Evolutionary conservation across 2,888 invertebrate genomes (phyloP), one percentile per base, ranked within the genome.

Genomic region (Cremastobaeus sp.): DNA sequence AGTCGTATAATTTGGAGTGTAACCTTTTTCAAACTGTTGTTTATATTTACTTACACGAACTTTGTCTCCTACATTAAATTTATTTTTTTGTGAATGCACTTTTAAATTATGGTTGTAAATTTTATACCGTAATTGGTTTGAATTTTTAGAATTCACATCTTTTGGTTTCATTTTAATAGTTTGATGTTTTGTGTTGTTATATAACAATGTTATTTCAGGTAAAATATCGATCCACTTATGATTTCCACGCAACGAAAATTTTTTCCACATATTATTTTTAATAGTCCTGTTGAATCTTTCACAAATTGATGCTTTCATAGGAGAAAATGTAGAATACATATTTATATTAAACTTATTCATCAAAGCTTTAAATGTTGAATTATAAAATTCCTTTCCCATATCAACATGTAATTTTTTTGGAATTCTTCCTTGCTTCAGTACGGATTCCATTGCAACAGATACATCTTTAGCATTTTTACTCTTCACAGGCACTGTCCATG

Each of bases 381-480:
- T 64, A 30, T 71, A 57, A 43, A 69, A 60, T 20, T 69, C 37
- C 12, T 12, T 43, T 20, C 52, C 59, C 28, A 50, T 52, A 52
- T 68, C 59, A 0, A 68, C 59, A 8, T 59, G 37, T 3, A 69
- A 14, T 17, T 76, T 62, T 55, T 75, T 68, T 8, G 74, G 77
- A 37, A 57, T 12, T 1, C 70, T 35, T 12, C 55, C 72, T 17
- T 64, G n/a, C 6, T 14, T 8, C 8, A 65, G n/a, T 9, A 78
- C 54, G n/a, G 72, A 74, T 35, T 72, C 54, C 76, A 78, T 81
- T 4, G 80, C 80, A 8, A 48, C 39, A 4, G 76, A 73, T 4
- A 85, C 81, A 60, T 83, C 81, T 37, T 69, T 52, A 12, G 65
- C 83, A 50, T 12, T 73, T 50, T 73, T 77, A 3, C 21, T 47